Base-by-base conservation (phyloP, 2,888 invertebrate species). In the Leistus spinibarbis region DNA sequence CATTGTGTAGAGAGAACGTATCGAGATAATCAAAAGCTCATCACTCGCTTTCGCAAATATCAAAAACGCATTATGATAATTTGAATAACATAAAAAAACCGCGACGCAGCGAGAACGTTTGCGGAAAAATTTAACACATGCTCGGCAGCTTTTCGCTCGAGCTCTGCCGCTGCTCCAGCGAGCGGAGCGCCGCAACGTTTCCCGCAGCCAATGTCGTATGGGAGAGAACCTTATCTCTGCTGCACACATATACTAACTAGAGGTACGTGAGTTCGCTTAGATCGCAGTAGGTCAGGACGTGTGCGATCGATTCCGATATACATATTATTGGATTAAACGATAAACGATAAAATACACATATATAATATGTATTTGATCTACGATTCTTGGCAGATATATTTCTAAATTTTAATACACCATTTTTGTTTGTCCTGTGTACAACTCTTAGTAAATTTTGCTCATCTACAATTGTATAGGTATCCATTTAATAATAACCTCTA, bases 21-120 rank as follows among this genome's bases (percentile, higher is more conserved):
- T 7, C 27, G 10, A 72, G 72, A 72, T 72, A 56, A 72, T 72
- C 72, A 72, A 72, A 72, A 72, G 56, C 72, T 72, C 72, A 66
- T 72, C 72, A 66, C 65, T 72, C 40, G 40, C 65, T 57, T 72
- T 66, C 64, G 65, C 27, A 72, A 66, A 72, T 72, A 72, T 72
- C 72, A 72, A 72, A 72, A 72, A 72, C 72, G 57, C 72, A 66
- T 72, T 72, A 72, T 72, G 72, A 72, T 72, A 72, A 72, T 72
- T 72, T 72, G 72, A 72, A 72, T 72, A 72, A 72, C 72, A 72
- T 40, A 13, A 40, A 40, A n/a, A 40, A 40, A 40, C 40, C 70
- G 63, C 63, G 27, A 60, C 19, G 62, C 17, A 40, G 20, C 62
- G 60, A 69, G 60, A 69, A 69, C 69, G 40, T 60, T 40, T 56